Evolutionary conservation across 2,888 invertebrate genomes (phyloP).

Genomic region (Cephus pulcher): DNA sequence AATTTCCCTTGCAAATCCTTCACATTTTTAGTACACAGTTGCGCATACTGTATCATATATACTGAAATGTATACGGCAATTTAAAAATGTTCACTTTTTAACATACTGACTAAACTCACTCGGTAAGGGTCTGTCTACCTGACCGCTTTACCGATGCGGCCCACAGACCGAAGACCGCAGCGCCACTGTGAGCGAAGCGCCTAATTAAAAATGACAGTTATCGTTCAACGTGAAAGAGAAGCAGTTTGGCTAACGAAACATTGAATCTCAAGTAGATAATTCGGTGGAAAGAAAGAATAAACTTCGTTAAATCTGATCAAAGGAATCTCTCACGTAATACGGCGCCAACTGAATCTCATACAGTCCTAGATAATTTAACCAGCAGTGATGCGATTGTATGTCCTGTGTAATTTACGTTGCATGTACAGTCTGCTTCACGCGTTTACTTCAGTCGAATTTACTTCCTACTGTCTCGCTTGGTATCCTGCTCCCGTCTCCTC

Average conservation of each 20-base stretch:
- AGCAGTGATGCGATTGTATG: too few relatives aligned
- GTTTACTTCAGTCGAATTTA: not conserved
- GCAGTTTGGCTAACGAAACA: not conserved
- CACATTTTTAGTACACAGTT: not conserved
- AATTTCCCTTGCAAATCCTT: not conserved
- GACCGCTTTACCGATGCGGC: too few relatives aligned
- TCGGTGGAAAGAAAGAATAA: not conserved
- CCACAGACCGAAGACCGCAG: too few relatives aligned
- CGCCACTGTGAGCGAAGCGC: not conserved
- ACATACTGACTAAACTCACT: not conserved
- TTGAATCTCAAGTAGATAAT: not conserved
- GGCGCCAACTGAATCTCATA: too few relatives aligned
- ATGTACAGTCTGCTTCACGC: not conserved
- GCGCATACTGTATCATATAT: not conserved
- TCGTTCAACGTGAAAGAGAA: not conserved
- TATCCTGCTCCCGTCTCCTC: not conserved
- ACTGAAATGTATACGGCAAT: not conserved
- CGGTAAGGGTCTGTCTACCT: not conserved
- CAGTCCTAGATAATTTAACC: too few relatives aligned
- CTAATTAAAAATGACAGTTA: not conserved
- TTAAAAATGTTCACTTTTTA: not conserved
- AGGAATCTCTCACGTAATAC: not conserved
- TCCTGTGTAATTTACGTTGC: not conserved
- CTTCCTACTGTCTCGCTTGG: not conserved
- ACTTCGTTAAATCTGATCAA: not conserved